phyloP scores from a whole-genome alignment of 23 tunicate species.

The Phallusia fumigata region DNA sequence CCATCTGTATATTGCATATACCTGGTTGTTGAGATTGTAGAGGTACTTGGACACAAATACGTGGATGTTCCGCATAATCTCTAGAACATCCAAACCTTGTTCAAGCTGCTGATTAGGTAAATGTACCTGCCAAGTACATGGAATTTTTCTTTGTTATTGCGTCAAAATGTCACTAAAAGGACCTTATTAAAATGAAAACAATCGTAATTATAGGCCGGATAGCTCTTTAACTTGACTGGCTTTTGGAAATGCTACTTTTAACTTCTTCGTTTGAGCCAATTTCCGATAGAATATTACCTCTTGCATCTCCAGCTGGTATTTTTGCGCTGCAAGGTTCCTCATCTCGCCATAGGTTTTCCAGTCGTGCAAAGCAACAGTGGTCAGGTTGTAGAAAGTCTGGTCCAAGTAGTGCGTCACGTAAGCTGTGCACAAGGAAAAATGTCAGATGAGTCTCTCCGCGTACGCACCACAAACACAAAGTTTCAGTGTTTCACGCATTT shows the following conservation, averaged over 20 bases:
- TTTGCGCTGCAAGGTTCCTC: slow-evolving; percentile 86
- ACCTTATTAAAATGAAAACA: too few relatives aligned
- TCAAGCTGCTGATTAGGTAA: slow-evolving; percentile 91
- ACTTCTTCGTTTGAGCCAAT: too few relatives aligned
- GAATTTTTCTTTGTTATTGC: too few relatives aligned
- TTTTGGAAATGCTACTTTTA: neutral
- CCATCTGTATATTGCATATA: neutral
- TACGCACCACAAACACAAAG: neutral
- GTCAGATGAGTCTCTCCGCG: neutral
- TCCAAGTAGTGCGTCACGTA: slow-evolving; percentile 89
- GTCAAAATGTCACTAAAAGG: too few relatives aligned
- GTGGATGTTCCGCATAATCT: slow-evolving; percentile 90
- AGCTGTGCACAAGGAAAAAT: slow-evolving; percentile 18
- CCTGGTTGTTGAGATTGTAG: slow-evolving; percentile 93
- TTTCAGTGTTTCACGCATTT: neutral
- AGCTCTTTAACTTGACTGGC: too few relatives aligned
- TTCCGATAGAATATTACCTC: slow-evolving; percentile 19
- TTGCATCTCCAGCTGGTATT: slow-evolving; percentile 87
- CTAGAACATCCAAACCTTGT: slow-evolving; percentile 91
- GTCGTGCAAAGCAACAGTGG: slow-evolving; percentile 92
- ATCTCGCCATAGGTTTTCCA: slow-evolving; percentile 89
- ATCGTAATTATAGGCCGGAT: too few relatives aligned
- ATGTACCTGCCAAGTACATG: slow-evolving; percentile 49
- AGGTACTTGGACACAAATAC: slow-evolving; percentile 89
- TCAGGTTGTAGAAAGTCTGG: slow-evolving; percentile 93